Base-by-base conservation (phyloP, 2,113 vertebrate species). In the Sceloporus tristichus region DNA sequence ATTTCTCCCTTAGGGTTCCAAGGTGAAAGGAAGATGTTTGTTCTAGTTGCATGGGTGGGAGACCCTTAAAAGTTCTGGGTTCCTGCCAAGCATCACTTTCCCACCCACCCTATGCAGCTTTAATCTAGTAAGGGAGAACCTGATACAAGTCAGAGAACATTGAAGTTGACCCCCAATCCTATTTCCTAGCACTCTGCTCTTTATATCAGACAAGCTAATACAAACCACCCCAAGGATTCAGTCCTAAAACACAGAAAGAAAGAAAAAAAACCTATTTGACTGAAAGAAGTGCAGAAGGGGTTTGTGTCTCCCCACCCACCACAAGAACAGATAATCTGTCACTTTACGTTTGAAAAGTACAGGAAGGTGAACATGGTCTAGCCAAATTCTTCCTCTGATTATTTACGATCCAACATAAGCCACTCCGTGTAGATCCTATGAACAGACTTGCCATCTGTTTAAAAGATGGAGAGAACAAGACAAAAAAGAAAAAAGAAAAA, bases 391-490 rank as follows among this genome's bases (percentile, higher is more conserved):
- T 34, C 27, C 23, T 56, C 21, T 27, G 65, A 27, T 77, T 87
- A 75, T 87, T 87, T 77, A 78, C 16, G 34, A 88, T 38, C 38
- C 74, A 56, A 83, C 48, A 54, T 83, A 77, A 77, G 80, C 21
- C 27, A 83, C 73, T 83, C 73, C 54, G 76, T 62, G 23, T 70
- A 88, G 81, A 88, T 84, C 81, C 48, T 77, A 77, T 81, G 54
- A 81, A 81, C 80, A 88, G 80, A 83, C 83, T 83, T 88, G 48
- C 87, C 87, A 88, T 88, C 87, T 88, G 87, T 88, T 88, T 88
- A 88, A 77, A 83, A 86, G 75, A 70, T 8, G 40, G 81, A 88
- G 81, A 84, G 62, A 88, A 88, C 65, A 77, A 84, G 74, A 66
- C 59, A 19, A 83, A 83, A 75, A 88, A 84, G 81, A 78, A 88